Evolutionary conservation across 2,113 vertebrate genomes (phyloP).

Genomic region (Callopanchax toddi): DNA sequence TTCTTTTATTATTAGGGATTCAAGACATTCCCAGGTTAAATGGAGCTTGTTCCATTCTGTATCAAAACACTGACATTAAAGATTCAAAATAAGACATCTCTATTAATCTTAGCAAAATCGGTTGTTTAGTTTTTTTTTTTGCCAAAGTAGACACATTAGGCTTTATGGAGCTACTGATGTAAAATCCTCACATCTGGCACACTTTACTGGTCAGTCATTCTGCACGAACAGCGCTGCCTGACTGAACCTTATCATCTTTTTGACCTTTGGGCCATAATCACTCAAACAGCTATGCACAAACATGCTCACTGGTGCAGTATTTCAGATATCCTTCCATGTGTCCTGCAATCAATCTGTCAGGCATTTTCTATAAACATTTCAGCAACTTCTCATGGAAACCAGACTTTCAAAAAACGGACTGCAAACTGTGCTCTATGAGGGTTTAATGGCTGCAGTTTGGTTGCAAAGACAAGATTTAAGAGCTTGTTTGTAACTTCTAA

Average conservation of each 20-base stretch:
- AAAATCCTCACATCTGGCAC: conserved; percentile 43
- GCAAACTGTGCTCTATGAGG: neutral
- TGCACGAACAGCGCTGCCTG: too few species aligned
- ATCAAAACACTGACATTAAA: neutral
- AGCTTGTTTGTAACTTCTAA: conserved; percentile 33
- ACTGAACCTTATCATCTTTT: conserved; percentile 51
- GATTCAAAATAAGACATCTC: neutral
- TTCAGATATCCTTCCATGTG: conserved; percentile 27
- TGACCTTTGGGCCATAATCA: conserved; percentile 36
- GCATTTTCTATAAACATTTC: conserved; percentile 28
- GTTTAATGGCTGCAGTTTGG: conserved; percentile 10
- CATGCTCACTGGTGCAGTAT: conserved; percentile 24
- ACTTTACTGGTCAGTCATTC: conserved; percentile 1
- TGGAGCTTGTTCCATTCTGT: neutral
- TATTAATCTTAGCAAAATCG: neutral
- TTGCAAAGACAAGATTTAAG: conserved; percentile 14
- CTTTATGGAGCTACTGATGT: neutral
- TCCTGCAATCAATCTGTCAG: conserved; percentile 41
- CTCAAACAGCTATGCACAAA: conserved; percentile 41
- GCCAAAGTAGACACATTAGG: neutral
- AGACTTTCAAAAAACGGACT: conserved; percentile 14
- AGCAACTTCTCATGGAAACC: conserved; percentile 38
- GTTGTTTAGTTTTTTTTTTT: too few species aligned
- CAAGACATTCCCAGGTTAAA: conserved; percentile 27
- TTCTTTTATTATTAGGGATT: conserved; percentile 13